Evolutionary conservation across 2,888 invertebrate genomes (phyloP).

Genomic region (Halictus ligatus): DNA sequence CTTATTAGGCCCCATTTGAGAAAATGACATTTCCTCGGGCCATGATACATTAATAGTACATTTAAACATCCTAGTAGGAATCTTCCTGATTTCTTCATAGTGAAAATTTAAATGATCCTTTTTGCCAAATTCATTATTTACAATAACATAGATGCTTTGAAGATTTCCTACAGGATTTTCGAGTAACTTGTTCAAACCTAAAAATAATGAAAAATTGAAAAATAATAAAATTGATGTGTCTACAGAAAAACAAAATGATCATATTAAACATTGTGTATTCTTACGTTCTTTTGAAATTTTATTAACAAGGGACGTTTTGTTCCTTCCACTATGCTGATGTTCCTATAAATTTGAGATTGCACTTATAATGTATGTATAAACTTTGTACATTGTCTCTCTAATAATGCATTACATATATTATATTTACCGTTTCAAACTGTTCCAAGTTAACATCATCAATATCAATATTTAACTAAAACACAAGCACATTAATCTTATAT

Average conservation of each 20-base stretch:
- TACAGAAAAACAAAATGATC: neutral
- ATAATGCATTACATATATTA: neutral
- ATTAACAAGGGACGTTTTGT: neutral
- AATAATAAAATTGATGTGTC: neutral
- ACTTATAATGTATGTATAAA: neutral
- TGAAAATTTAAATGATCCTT: neutral
- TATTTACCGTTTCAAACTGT: neutral
- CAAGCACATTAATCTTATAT: neutral
- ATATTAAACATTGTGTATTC: neutral
- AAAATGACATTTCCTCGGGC: slow-evolving; percentile 87
- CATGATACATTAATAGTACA: slow-evolving; percentile 86
- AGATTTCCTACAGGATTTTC: neutral
- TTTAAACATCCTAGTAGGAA: slow-evolving; percentile 8
- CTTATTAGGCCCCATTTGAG: slow-evolving; percentile 85
- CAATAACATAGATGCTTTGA: accelerated
- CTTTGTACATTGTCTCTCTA: neutral
- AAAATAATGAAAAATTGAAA: neutral
- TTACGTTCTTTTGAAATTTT: neutral
- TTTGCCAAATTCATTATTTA: slow-evolving; percentile 10
- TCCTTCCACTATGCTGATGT: accelerated
- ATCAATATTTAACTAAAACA: neutral
- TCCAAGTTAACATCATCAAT: neutral
- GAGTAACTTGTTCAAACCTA: neutral
- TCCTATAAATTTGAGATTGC: neutral
- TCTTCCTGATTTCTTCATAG: accelerated